Evolutionary conservation across 2,797 vertebrate species (phyloP), one percentile per base, ranked within the genome.

Genomic region (Pelochelys cantorii): DNA sequence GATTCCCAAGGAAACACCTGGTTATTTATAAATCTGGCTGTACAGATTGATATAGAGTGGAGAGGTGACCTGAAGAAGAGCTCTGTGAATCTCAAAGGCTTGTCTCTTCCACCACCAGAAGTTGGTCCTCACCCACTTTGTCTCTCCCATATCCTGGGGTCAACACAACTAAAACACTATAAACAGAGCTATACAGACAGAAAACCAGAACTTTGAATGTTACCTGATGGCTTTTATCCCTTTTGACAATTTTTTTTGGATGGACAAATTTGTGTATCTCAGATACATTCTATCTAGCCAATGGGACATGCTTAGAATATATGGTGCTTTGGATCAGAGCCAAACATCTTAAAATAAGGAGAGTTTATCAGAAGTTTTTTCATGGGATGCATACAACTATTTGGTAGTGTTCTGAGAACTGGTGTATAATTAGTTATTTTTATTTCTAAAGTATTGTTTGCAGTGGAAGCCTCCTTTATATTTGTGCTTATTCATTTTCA

Each of bases 391-490:
- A 2, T n/a, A 31, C 12, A 78, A 71, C 68, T 55, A 27, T 27
- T 53, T 11, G 59, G 5, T n/a, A 87, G 71, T 86, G 20, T 79
- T 91, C 79, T 81, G 52, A 90, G 25, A 90, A 10, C n/a, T 93
- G 81, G 57, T 37, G 3, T 22, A 27, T 42, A 52, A 85, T 71
- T 79, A 93, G 3, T 83, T 89, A 5, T 42, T 55, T 75, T 87
- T 54, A 3, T 1, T 77, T 75, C n/a, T 0, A 48, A 68, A 56
- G 18, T 59, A 2, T 1, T 57, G 87, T 86, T 81, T 54, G 2
- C 23, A 79, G 78, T 34, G 91, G 56, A 92, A 68, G 25, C 10
- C 68, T 86, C 14, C 86, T 90, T 89, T 52, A 7, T 2, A 5
- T 84, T 65, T 92, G 5, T 81, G 18, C 7, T 83, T 84, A 3